Conservation (phyloP, 1,140 invertebrate species). For the Drosophila lacteicornis region DNA sequence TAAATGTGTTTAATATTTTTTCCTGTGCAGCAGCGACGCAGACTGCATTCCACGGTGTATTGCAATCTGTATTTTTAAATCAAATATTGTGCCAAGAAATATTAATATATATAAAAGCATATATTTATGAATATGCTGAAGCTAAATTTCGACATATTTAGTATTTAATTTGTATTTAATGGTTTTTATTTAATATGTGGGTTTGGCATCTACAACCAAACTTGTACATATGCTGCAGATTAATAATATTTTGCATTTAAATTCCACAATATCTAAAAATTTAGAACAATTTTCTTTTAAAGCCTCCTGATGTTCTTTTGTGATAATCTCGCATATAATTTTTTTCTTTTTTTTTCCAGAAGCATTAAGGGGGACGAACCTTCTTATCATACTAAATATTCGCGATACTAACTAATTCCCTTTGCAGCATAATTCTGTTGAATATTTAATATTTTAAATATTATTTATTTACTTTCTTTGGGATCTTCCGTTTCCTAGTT, state of each 20-base stretch:
- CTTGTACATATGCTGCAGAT: neutral
- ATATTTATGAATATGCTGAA: constrained; percentile 37
- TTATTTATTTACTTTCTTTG: neutral
- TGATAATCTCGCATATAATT: no score
- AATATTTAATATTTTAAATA: neutral
- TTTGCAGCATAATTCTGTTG: no score
- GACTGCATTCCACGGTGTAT: constrained; percentile 74
- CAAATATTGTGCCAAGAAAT: constrained; percentile 81
- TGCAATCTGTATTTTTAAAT: constrained; percentile 82
- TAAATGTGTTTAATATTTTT: neutral
- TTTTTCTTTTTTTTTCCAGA: no score
- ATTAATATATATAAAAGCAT: constrained; percentile 43
- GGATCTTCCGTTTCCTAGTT: neutral
- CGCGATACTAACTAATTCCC: no score
- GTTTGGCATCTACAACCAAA: constrained; percentile 14
- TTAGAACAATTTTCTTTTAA: no score
- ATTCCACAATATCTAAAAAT: no score
- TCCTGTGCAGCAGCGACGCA: constrained; percentile 12
- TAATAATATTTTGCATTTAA: no score
- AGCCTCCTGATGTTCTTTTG: no score
- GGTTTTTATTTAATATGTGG: constrained; percentile 17
- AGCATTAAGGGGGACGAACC: no score
- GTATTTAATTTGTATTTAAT: constrained; percentile 42
- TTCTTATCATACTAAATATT: no score
- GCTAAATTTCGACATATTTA: constrained; percentile 11